Evolutionary conservation across 2,888 invertebrate species (phyloP).

Genomic region (Drosophila sordidula): DNA sequence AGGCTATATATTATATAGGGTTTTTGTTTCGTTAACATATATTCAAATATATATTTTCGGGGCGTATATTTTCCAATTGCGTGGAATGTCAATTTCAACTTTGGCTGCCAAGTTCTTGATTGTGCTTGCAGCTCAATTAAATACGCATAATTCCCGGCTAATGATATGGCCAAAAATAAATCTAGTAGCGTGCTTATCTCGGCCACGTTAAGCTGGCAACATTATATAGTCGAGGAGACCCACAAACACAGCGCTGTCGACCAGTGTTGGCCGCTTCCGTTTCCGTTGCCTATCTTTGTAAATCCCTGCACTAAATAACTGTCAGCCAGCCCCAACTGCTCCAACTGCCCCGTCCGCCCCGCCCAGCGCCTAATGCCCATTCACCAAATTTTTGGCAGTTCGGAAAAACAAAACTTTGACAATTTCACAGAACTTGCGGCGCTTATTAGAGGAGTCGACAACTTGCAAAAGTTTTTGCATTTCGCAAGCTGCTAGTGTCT

Average conservation of each 20-base stretch:
- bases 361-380: slow-evolving; percentile 2
- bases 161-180: slow-evolving; percentile 55
- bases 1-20: too few relatives aligned
- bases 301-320: slow-evolving; percentile 78
- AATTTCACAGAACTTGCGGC: slow-evolving; percentile 58
- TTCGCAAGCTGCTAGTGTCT: slow-evolving; percentile 36
- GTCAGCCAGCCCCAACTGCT: slow-evolving; percentile 39
- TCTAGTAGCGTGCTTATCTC: slow-evolving; percentile 44
- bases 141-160: slow-evolving; percentile 51
- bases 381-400: slow-evolving; percentile 24
- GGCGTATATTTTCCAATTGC: background rate
- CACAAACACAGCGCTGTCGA: slow-evolving; percentile 13
- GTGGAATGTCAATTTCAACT: background rate
- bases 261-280: slow-evolving; percentile 70
- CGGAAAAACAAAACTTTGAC: slow-evolving; percentile 65
- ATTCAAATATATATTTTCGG: background rate
- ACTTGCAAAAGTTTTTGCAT: slow-evolving; percentile 71
- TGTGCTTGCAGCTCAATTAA: slow-evolving; percentile 55
- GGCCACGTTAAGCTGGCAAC: slow-evolving; percentile 64
- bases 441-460: slow-evolving; percentile 44
- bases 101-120: slow-evolving; percentile 11
- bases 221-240: slow-evolving; percentile 47
- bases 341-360: background rate
- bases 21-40: too few relatives aligned
- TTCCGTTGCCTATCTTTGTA: slow-evolving; percentile 69